phyloP scores from a whole-genome alignment of 2,888 invertebrate genomes.

The Dryadula phaetusa region DNA sequence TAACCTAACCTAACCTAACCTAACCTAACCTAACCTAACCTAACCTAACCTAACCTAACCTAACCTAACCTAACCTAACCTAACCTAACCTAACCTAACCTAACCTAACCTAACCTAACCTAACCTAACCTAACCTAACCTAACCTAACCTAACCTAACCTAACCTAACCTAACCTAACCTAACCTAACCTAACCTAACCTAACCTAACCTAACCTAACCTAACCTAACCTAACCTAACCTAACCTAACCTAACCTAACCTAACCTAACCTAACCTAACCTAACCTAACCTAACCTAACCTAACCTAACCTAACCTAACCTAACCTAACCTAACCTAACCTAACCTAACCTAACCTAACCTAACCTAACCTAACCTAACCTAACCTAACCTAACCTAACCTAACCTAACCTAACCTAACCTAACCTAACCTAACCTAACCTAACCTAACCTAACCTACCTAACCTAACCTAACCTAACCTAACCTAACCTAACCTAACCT shows the following conservation, averaged over 20 bases:
- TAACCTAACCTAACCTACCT: too few relatives aligned
- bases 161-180: slow-evolving; percentile 25
- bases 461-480: slow-evolving; percentile 19
- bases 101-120: slow-evolving; percentile 25
- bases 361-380: not conserved
- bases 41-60: slow-evolving; percentile 23
- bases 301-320: slow-evolving; percentile 19
- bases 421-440: slow-evolving; percentile 22
- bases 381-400: not conserved
- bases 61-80: slow-evolving; percentile 22
- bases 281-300: slow-evolving; percentile 16
- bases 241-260: slow-evolving; percentile 21
- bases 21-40: slow-evolving; percentile 25
- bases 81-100: slow-evolving; percentile 25
- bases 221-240: slow-evolving; percentile 25
- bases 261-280: slow-evolving; percentile 23
- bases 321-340: slow-evolving; percentile 20
- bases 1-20: slow-evolving; percentile 25
- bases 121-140: slow-evolving; percentile 23
- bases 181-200: slow-evolving; percentile 25
- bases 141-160: slow-evolving; percentile 25
- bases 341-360: slow-evolving; percentile 6
- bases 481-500: slow-evolving; percentile 16
- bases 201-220: slow-evolving; percentile 25
- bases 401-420: slow-evolving; percentile 7